phyloP scores from a whole-genome alignment of 2,797 vertebrate genomes.

The Oceanodroma leucorhoa region DNA sequence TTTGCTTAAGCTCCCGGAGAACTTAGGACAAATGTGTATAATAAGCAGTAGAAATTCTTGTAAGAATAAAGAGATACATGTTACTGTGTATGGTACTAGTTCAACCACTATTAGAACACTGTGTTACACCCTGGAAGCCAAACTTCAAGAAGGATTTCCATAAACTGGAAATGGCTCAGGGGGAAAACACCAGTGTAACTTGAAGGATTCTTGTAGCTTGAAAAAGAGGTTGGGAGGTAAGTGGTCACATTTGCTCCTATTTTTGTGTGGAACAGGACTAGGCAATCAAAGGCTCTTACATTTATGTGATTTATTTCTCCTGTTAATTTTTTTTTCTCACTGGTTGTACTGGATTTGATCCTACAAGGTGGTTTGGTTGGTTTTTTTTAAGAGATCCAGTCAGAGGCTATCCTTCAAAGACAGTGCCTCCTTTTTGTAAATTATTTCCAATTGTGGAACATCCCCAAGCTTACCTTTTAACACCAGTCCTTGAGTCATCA shows the following conservation, averaged over 20 bases:
- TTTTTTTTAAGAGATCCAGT: background rate
- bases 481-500: accelerated
- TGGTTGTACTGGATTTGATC: background rate
- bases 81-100: background rate
- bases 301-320: background rate
- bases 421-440: background rate
- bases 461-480: background rate
- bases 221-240: background rate
- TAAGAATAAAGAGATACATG: background rate
- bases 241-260: background rate
- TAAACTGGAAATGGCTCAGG: background rate
- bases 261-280: background rate
- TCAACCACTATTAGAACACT: background rate
- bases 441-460: background rate
- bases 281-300: background rate
- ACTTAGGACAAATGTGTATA: background rate
- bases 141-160: background rate
- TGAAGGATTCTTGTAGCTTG: background rate
- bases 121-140: accelerated
- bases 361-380: background rate
- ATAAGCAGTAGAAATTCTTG: background rate
- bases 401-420: background rate
- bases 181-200: background rate
- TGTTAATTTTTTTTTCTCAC: background rate
- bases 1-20: background rate